phyloP scores from a whole-genome alignment of 2,113 vertebrate species.

The Esox niger region DNA sequence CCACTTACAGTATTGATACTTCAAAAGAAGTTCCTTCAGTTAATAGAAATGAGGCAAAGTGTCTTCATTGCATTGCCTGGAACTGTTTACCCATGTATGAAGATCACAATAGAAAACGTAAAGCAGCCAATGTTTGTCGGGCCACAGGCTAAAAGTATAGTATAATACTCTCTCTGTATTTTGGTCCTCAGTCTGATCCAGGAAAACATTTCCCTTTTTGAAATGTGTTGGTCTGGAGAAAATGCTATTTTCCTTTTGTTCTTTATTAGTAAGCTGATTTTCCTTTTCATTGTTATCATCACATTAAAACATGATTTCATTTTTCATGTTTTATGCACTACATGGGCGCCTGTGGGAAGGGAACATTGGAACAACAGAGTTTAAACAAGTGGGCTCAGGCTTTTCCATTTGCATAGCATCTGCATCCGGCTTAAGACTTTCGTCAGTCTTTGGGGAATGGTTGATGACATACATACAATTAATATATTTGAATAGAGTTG shows the following conservation, averaged over 20 bases:
- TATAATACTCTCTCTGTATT: constrained; percentile 30
- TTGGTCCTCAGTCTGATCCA: constrained; percentile 38
- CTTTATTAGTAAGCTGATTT: not conserved
- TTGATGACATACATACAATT: not conserved
- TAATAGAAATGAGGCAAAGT: not conserved
- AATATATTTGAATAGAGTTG: not conserved
- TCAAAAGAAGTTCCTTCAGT: not conserved
- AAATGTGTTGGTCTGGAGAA: constrained; percentile 13
- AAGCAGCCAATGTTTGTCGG: constrained; percentile 20
- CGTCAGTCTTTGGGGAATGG: constrained; percentile 1
- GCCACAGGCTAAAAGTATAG: constrained; percentile 39
- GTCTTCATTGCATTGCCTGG: not conserved
- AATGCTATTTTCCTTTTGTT: not conserved
- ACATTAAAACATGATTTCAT: constrained; percentile 8
- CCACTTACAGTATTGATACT: constrained; percentile 25
- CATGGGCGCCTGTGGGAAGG: constrained; percentile 20
- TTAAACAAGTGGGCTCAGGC: constrained; percentile 33
- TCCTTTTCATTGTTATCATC: constrained; percentile 8
- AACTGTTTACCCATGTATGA: constrained; percentile 11
- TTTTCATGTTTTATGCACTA: constrained; percentile 17
- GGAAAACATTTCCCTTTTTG: constrained; percentile 27
- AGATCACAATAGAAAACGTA: constrained; percentile 10
- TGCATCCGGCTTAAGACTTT: constrained; percentile 19
- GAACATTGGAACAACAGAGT: constrained; percentile 31
- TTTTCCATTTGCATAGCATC: constrained; percentile 21